Percentiles rank a stretch among this genome's conserved stretches.
phyloP scores from a whole-genome alignment of 2,113 vertebrate genomes.

The Sphyrna mokarran region DNA sequence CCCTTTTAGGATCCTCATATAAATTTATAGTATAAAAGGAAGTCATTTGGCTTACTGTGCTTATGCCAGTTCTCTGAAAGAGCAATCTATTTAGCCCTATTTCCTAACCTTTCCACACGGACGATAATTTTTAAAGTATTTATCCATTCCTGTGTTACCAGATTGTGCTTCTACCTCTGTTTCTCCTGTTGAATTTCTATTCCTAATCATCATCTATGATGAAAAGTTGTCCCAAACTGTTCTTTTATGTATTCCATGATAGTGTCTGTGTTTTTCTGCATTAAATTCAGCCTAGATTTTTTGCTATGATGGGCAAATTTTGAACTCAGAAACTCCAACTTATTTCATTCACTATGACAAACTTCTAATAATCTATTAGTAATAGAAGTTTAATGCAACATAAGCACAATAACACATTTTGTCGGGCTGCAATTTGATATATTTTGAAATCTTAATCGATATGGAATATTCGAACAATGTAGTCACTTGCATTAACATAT shows the following conservation, averaged over 20 bases:
- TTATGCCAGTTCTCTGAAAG: neutral
- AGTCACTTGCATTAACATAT: neutral
- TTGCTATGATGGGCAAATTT: neutral
- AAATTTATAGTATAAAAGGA: neutral
- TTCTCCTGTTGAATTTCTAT: neutral
- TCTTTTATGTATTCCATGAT: neutral
- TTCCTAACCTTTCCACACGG: neutral
- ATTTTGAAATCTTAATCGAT: neutral
- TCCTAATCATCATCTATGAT: neutral
- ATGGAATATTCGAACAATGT: neutral
- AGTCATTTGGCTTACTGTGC: neutral
- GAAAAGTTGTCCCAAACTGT: neutral
- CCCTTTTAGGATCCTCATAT: neutral
- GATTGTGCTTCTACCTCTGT: neutral
- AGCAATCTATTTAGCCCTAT: neutral
- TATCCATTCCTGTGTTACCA: neutral
- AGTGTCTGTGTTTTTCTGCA: neutral
- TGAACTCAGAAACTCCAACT: neutral
- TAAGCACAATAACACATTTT: neutral
- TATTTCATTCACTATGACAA: neutral
- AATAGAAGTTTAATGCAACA: neutral
- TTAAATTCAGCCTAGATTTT: neutral
- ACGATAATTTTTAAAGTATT: neutral
- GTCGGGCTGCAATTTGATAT: neutral
- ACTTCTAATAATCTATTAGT: neutral